phyloP scores from a whole-genome alignment of 2,113 vertebrate species.

The Condylura cristata region DNA sequence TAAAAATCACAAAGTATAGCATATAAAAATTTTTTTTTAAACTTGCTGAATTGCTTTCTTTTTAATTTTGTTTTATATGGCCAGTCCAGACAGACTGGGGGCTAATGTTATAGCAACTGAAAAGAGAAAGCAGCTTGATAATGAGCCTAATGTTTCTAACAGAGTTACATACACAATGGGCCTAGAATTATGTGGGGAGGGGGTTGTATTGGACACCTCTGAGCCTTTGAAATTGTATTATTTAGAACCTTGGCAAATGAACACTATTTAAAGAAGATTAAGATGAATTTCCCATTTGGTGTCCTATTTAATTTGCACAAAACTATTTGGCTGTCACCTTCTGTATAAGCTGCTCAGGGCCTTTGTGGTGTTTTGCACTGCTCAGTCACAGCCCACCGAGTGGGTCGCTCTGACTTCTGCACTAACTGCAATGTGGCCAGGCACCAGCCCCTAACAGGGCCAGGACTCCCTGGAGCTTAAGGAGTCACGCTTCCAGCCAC shows the following conservation, averaged over 20 bases:
- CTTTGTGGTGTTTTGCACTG: background rate
- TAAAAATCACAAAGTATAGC: too few relatives aligned
- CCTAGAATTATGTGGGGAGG: conserved; percentile 41
- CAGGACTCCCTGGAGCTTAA: background rate
- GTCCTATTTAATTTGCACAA: conserved; percentile 58
- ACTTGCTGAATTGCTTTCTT: background rate
- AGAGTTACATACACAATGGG: conserved; percentile 53
- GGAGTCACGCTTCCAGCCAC: background rate
- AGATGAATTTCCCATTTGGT: conserved; percentile 52
- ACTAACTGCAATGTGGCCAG: background rate
- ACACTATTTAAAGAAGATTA: conserved; percentile 63
- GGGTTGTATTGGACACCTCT: conserved; percentile 47
- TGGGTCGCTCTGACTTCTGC: background rate
- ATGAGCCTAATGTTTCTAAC: conserved; percentile 55
- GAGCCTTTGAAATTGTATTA: conserved; percentile 50
- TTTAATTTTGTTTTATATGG: conserved; percentile 9
- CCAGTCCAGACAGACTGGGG: conserved; percentile 8
- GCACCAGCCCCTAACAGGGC: background rate
- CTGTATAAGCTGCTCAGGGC: background rate
- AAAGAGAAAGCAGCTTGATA: conserved; percentile 45
- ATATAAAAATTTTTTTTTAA: background rate
- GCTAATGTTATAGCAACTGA: conserved; percentile 47
- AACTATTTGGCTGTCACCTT: conserved; percentile 51
- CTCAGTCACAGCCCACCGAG: background rate
- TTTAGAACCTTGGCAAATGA: conserved; percentile 65